Evolutionary conservation across 2,797 vertebrate genomes (phyloP).

Genomic region (Melanogrammus aeglefinus): DNA sequence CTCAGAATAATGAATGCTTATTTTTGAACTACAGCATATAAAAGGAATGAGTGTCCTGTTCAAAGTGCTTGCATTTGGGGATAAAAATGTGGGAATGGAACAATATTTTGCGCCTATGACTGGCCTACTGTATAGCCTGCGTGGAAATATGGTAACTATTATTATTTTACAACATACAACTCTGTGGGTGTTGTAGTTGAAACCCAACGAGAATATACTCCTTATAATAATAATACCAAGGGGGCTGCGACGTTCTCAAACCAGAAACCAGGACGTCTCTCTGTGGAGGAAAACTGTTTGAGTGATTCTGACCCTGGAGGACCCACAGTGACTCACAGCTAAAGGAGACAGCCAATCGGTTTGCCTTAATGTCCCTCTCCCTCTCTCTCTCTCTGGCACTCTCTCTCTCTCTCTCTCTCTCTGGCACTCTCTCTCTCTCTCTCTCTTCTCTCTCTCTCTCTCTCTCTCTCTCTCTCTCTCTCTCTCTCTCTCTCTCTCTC

Average conservation of each 20-base stretch:
- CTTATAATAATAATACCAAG: slow-evolving; percentile 41
- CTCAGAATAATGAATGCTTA: not conserved
- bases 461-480: not conserved
- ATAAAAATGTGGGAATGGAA: not conserved
- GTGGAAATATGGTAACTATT: not conserved
- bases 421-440: slow-evolving; percentile 56
- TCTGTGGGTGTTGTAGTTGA: not conserved
- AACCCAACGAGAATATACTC: slow-evolving; percentile 8
- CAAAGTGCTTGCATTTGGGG: not conserved
- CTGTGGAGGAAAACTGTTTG: slow-evolving; percentile 39
- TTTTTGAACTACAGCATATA: not conserved
- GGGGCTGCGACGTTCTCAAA: slow-evolving; percentile 9
- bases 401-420: slow-evolving; percentile 64
- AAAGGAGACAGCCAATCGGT: slow-evolving; percentile 69
- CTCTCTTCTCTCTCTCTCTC: not conserved
- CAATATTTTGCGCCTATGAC: not conserved
- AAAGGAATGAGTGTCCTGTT: not conserved
- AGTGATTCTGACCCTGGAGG: slow-evolving; percentile 51
- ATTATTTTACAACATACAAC: not conserved
- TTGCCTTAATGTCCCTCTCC: slow-evolving; percentile 61
- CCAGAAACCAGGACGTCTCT: slow-evolving; percentile 19
- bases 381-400: slow-evolving; percentile 59
- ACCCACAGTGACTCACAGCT: slow-evolving; percentile 57
- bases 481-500: slow-evolving; percentile 64
- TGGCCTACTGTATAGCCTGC: not conserved